A percentile compares a stretch with the other conserved stretches of the same genome.
phyloP scores from a whole-genome alignment of 2,113 vertebrate genomes.

The Pseudorasbora parva region DNA sequence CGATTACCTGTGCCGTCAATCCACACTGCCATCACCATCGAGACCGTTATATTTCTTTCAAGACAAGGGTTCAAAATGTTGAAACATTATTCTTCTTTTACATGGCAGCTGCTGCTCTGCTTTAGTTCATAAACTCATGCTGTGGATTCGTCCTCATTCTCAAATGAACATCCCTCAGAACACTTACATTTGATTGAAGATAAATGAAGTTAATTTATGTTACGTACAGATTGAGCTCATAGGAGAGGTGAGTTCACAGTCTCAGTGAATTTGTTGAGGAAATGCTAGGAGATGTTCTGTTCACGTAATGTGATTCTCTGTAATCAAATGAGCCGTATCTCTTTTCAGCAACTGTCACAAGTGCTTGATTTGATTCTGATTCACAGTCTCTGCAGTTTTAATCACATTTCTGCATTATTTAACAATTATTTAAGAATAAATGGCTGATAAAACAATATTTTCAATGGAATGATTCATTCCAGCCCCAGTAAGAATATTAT shows the following conservation, averaged over 20 bases:
- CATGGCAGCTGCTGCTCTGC: neutral
- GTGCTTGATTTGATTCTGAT: neutral
- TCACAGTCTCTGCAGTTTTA: constrained; percentile 12
- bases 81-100: neutral
- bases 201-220: neutral
- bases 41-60: neutral
- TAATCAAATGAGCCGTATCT: neutral
- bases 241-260: neutral
- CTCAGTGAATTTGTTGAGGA: neutral
- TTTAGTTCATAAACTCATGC: neutral
- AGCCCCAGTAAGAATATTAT: neutral
- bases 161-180: neutral
- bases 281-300: neutral
- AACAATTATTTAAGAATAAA: neutral
- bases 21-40: neutral
- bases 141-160: neutral
- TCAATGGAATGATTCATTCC: neutral
- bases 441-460: neutral
- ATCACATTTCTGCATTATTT: neutral
- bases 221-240: neutral
- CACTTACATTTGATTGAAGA: neutral
- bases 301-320: neutral
- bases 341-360: neutral
- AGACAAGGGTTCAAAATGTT: neutral
- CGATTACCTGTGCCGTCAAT: neutral